phyloP scores from a whole-genome alignment of 2,888 invertebrate genomes.

The Drosophila kambysellisi region DNA sequence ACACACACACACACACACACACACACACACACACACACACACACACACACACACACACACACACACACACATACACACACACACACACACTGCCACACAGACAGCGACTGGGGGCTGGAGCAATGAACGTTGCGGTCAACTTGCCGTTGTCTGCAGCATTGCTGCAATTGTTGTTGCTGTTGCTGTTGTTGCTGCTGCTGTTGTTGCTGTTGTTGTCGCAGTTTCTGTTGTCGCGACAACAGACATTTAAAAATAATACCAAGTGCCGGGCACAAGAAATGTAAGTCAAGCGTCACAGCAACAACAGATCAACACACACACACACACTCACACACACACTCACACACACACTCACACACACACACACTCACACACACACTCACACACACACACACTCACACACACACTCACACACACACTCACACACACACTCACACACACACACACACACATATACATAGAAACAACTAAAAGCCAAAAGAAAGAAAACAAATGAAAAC shows the following conservation, averaged over 20 bases:
- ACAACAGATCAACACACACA: slow-evolving; percentile 25
- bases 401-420: neutral
- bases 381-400: neutral
- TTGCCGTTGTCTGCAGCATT: slow-evolving; percentile 57
- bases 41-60: neutral
- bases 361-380: neutral
- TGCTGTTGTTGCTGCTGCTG: slow-evolving; percentile 37
- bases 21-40: neutral
- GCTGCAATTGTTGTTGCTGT: slow-evolving; percentile 29
- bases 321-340: neutral
- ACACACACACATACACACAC: neutral
- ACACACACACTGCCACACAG: slow-evolving; percentile 3
- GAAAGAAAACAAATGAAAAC: neutral
- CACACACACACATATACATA: neutral
- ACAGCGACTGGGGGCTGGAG: slow-evolving; percentile 50
- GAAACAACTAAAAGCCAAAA: slow-evolving; percentile 2
- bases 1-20: neutral
- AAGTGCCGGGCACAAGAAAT: slow-evolving; percentile 62
- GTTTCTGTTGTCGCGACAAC: slow-evolving; percentile 62
- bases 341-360: neutral
- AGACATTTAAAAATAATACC: slow-evolving; percentile 73
- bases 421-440: neutral
- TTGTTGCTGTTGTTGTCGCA: slow-evolving; percentile 21
- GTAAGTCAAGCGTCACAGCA: slow-evolving; percentile 73
- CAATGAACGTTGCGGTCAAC: slow-evolving; percentile 79